phyloP scores from a whole-genome alignment of 2,113 vertebrate genomes.

The Toxotes chatareus region DNA sequence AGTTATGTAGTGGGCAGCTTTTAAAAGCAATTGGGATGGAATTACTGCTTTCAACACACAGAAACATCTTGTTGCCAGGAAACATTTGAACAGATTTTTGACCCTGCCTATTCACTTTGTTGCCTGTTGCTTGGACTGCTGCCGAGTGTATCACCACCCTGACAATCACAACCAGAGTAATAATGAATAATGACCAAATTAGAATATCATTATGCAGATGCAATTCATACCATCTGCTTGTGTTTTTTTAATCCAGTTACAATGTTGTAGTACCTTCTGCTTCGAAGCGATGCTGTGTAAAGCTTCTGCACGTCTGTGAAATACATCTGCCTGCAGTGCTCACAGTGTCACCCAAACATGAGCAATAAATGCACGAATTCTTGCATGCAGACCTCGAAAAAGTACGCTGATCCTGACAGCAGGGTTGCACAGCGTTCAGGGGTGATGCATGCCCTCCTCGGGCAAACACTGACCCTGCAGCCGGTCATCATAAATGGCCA shows the following conservation, averaged over 20 bases:
- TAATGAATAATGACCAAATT: constrained; percentile 75
- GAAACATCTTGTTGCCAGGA: constrained; percentile 79
- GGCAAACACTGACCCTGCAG: constrained; percentile 8
- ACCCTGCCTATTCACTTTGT: constrained; percentile 76
- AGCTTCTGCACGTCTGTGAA: constrained; percentile 15
- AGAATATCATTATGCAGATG: constrained; percentile 76
- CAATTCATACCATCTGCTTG: constrained; percentile 75
- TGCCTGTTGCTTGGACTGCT: constrained; percentile 77
- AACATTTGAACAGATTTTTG: constrained; percentile 80
- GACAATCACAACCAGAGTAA: constrained; percentile 69
- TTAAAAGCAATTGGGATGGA: constrained; percentile 68
- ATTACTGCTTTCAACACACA: constrained; percentile 69
- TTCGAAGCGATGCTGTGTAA: not conserved
- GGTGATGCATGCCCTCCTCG: not conserved
- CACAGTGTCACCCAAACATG: not conserved
- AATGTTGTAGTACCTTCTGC: constrained; percentile 21
- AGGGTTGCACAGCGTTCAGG: not conserved
- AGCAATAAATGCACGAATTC: constrained; percentile 8
- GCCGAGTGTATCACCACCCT: constrained; percentile 70
- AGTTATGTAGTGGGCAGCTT: constrained; percentile 71
- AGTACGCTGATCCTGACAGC: not conserved
- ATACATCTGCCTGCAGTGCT: constrained; percentile 25
- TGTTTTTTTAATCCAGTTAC: constrained; percentile 46
- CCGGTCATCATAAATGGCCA: constrained; percentile 21
- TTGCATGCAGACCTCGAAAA: not conserved